These are phyloP conservation scores for Pygoscelis adeliae DNA, from an alignment of 2,113 vertebrate genomes.

Conservation along the genomic window DNA sequence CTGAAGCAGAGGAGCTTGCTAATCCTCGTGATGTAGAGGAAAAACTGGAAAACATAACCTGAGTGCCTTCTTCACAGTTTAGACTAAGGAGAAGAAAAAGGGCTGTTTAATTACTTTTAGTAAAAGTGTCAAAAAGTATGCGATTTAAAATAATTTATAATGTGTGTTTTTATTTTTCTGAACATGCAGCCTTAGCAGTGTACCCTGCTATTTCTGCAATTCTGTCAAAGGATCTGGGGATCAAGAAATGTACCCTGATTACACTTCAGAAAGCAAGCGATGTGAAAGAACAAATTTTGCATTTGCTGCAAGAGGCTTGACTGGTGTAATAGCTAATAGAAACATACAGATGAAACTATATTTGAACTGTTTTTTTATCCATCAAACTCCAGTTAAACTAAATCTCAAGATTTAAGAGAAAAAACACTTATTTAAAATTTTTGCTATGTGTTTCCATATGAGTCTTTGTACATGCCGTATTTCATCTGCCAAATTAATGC, in stretches of 20 bases:
- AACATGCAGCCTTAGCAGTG: neutral
- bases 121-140: neutral
- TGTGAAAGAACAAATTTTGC: neutral
- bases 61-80: neutral
- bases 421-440: neutral
- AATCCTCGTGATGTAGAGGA: neutral
- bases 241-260: neutral
- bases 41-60: neutral
- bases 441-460: accelerated
- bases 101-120: neutral
- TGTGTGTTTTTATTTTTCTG: neutral
- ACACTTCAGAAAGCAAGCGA: neutral
- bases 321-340: neutral
- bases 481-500: neutral
- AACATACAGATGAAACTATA: neutral
- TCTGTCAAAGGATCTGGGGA: neutral
- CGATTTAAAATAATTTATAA: neutral
- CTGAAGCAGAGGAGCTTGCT: neutral
- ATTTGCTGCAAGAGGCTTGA: neutral
- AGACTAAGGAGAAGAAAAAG: neutral
- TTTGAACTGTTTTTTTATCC: neutral
- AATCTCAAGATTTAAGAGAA: neutral
- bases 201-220: neutral
- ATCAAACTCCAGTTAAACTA: neutral
- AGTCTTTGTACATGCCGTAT: neutral